These are phyloP conservation scores for Promerops cafer DNA, from an alignment of 2,113 vertebrate genomes.

Conservation along the genomic window DNA sequence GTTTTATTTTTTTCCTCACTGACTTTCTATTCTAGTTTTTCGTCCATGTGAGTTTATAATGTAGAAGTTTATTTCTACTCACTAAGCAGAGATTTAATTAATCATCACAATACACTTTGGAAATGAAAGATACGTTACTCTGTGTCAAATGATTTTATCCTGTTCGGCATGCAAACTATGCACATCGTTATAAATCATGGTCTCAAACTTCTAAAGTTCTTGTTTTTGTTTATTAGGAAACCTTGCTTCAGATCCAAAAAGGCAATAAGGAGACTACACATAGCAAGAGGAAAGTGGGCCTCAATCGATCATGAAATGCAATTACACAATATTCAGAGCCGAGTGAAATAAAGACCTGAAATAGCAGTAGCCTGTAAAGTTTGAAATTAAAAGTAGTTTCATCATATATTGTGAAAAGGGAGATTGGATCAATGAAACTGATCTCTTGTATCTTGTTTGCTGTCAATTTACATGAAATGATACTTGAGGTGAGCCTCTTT, in stretches of 20 bases:
- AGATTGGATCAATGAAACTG: neutral
- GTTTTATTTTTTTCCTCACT: neutral
- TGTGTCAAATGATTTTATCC: neutral
- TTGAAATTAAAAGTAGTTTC: constrained; percentile 47
- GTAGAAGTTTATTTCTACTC: neutral
- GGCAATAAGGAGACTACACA: constrained; percentile 24
- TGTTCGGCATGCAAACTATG: neutral
- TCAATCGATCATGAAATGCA: constrained; percentile 40
- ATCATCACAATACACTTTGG: neutral
- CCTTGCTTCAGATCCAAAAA: constrained; percentile 43
- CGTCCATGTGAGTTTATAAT: neutral
- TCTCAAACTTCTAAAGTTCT: constrained; percentile 16
- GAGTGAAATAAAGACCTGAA: constrained; percentile 47
- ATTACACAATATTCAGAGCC: constrained; percentile 45
- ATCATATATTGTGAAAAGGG: constrained; percentile 3
- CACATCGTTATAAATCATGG: neutral
- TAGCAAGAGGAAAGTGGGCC: constrained; percentile 11
- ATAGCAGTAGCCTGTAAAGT: constrained; percentile 2
- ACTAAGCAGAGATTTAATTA: neutral
- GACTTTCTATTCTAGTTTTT: neutral
- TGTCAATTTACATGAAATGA: neutral
- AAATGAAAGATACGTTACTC: constrained; percentile 23
- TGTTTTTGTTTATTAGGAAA: constrained; percentile 53
- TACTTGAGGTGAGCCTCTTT: neutral
- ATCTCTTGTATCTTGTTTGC: neutral